These are phyloP conservation scores for Pyrrhosoma nymphula DNA, from an alignment of 2,888 invertebrate genomes.

Conservation along the genomic window DNA sequence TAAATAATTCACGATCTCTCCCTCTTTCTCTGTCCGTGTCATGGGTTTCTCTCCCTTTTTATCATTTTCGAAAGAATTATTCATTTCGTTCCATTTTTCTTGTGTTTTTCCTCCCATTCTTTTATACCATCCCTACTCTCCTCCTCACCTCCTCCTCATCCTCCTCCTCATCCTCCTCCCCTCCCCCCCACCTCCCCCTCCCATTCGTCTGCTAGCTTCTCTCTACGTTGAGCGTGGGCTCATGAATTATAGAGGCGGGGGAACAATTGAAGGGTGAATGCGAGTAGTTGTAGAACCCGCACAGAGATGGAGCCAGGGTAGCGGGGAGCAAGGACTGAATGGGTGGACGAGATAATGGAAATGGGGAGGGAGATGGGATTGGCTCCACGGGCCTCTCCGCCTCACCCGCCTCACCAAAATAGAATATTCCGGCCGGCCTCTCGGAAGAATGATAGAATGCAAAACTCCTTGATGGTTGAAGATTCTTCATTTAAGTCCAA, in stretches of 20 bases:
- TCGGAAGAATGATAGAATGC: slow-evolving; percentile 27
- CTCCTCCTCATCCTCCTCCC: not conserved
- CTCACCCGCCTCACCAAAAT: not conserved
- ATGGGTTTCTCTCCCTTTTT: not conserved
- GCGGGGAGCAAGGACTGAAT: slow-evolving; percentile 18
- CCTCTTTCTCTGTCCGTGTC: not conserved
- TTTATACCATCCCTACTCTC: slow-evolving; percentile 37
- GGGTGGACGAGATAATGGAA: slow-evolving; percentile 46
- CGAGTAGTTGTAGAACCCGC: slow-evolving; percentile 48
- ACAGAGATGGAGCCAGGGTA: slow-evolving; percentile 46
- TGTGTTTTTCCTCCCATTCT: slow-evolving; percentile 29
- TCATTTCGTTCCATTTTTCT: slow-evolving; percentile 43
- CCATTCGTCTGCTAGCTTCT: slow-evolving; percentile 33
- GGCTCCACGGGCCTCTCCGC: not conserved
- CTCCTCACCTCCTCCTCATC: not conserved
- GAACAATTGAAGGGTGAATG: slow-evolving; percentile 58
- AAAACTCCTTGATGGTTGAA: slow-evolving; percentile 32
- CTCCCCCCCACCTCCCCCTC: not conserved
- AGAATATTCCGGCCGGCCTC: slow-evolving; percentile 4
- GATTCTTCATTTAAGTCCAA: not conserved
- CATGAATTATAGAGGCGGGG: slow-evolving; percentile 51
- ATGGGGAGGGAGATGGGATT: slow-evolving; percentile 18
- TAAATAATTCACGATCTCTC: slow-evolving; percentile 55
- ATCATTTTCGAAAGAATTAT: slow-evolving; percentile 37
- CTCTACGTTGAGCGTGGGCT: slow-evolving; percentile 38